A percentile compares a stretch with the other conserved stretches of the same genome.
Evolutionary conservation across 2,113 vertebrate species (phyloP).

Genomic region (Oncorhynchus keta): DNA sequence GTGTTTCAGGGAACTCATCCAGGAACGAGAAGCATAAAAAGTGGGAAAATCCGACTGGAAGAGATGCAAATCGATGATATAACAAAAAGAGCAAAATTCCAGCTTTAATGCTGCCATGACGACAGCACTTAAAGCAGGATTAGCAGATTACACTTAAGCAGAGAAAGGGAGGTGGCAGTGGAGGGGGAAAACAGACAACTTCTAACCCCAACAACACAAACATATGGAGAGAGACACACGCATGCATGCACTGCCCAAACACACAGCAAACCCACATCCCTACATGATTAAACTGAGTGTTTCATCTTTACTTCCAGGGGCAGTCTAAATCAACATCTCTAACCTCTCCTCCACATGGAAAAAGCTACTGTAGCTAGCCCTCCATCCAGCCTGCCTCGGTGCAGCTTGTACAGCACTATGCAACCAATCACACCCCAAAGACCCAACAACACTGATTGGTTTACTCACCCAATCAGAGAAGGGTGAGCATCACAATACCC

Average conservation of each 20-base stretch:
- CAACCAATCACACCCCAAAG: background rate
- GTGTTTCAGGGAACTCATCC: constrained; percentile 1
- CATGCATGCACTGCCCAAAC: too few relatives aligned
- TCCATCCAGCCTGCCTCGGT: background rate
- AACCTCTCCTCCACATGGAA: background rate
- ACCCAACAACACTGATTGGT: background rate
- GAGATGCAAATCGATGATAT: constrained; percentile 18
- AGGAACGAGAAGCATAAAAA: background rate
- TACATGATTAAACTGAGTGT: background rate
- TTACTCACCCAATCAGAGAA: background rate
- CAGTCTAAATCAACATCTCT: background rate
- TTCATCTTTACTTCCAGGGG: background rate
- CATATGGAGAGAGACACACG: background rate
- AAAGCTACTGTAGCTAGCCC: background rate
- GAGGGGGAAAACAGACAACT: background rate
- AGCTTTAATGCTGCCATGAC: constrained; percentile 17
- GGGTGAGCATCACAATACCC: background rate
- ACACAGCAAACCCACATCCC: too few relatives aligned
- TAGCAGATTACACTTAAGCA: constrained; percentile 19
- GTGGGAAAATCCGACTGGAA: constrained; percentile 16
- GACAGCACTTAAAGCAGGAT: constrained; percentile 14
- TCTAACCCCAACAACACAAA: background rate
- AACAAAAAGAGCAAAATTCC: constrained; percentile 16
- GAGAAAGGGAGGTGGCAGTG: background rate
- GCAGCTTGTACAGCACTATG: background rate